Evolutionary conservation across 2,888 invertebrate species (phyloP).

Genomic region (Hofmannophila pseudospretella): DNA sequence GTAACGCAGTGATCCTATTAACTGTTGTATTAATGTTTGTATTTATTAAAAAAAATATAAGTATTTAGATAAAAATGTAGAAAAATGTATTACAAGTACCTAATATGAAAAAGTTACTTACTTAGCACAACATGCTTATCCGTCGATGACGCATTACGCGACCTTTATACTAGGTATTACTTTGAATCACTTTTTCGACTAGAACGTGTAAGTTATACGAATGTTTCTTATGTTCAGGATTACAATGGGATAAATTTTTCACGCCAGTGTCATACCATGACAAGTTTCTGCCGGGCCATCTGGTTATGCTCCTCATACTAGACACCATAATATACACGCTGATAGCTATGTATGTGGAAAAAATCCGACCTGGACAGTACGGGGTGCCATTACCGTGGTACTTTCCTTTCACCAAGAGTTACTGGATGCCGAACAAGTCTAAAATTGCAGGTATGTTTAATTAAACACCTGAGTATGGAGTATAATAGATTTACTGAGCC

Average conservation of each 20-base stretch:
- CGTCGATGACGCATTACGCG: not conserved
- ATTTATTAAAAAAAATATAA: too few species aligned
- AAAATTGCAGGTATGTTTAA: slow-evolving; percentile 46
- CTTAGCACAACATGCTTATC: too few species aligned
- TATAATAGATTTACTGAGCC: too few species aligned
- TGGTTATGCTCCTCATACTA: slow-evolving; percentile 84
- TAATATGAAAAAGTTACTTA: too few species aligned
- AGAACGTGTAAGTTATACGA: too few species aligned
- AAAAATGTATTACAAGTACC: too few species aligned
- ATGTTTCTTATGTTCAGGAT: slow-evolving; percentile 47
- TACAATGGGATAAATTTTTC: slow-evolving; percentile 82
- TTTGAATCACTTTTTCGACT: too few species aligned
- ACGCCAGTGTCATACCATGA: slow-evolving; percentile 84
- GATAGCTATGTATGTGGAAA: slow-evolving; percentile 91
- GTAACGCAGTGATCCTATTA: too few species aligned
- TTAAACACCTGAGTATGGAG: too few species aligned
- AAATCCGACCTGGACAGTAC: slow-evolving; percentile 90
- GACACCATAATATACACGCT: slow-evolving; percentile 84
- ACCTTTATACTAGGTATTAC: not conserved
- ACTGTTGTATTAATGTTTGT: too few species aligned
- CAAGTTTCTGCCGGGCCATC: slow-evolving; percentile 81
- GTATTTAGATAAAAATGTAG: too few species aligned
- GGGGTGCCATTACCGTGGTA: slow-evolving; percentile 92
- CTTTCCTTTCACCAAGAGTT: slow-evolving; percentile 83
- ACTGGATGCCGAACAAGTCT: slow-evolving; percentile 69